These are phyloP conservation scores for Lasioglossum marginatum DNA, from an alignment of 2,888 invertebrate genomes.

Conservation along the genomic window DNA sequence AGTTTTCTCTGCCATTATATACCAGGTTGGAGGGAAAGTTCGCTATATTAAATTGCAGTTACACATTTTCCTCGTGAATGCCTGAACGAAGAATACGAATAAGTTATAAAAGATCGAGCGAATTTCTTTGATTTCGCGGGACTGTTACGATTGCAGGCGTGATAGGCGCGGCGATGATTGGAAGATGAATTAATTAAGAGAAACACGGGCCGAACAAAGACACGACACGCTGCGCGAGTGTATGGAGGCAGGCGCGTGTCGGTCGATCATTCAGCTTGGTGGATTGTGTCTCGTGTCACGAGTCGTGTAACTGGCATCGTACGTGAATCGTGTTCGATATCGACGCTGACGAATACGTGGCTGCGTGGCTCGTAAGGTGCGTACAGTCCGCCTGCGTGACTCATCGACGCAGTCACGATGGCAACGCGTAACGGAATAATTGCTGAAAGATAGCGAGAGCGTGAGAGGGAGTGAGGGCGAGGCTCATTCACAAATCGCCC, in stretches of 20 bases:
- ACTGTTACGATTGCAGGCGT: not conserved
- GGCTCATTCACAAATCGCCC: slow-evolving; percentile 25
- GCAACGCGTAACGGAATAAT: slow-evolving; percentile 55
- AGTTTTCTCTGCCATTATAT: too few species aligned
- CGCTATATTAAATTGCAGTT: too few species aligned
- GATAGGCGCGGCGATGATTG: not conserved
- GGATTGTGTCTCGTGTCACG: slow-evolving; percentile 14
- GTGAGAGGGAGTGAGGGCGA: not conserved
- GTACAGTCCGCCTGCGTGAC: slow-evolving; percentile 32
- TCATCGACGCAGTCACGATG: slow-evolving; percentile 41
- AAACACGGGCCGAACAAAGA: slow-evolving; percentile 22
- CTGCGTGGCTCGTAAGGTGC: slow-evolving; percentile 29
- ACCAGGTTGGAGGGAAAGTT: too few species aligned
- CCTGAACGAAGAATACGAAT: too few species aligned
- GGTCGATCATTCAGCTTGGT: slow-evolving; percentile 15
- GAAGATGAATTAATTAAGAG: slow-evolving; percentile 13
- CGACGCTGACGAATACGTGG: slow-evolving; percentile 21
- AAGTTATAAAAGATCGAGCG: not conserved
- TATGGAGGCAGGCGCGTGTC: not conserved
- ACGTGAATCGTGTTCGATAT: slow-evolving; percentile 39
- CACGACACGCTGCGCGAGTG: not conserved
- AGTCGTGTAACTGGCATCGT: slow-evolving; percentile 26
- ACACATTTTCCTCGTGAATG: not conserved
- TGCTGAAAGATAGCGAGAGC: slow-evolving; percentile 12
- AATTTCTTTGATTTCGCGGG: not conserved